Conservation (phyloP, 2,888 invertebrate species). For the Caenorhabditis sulstoni region DNA sequence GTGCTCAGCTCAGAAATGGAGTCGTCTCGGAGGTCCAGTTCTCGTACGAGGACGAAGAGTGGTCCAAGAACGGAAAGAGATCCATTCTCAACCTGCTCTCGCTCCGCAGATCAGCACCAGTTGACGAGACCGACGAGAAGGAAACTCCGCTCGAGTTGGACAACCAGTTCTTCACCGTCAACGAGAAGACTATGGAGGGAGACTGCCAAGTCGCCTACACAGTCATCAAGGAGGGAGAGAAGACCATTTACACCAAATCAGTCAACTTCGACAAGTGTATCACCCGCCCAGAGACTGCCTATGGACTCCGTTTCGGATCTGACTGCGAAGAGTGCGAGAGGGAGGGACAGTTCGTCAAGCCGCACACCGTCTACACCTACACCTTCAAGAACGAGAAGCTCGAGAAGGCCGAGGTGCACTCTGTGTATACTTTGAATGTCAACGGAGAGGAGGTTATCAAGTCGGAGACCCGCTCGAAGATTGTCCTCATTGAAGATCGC, state of each 20-base stretch:
- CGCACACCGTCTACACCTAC: constrained; percentile 64
- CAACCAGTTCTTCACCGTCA: constrained; percentile 48
- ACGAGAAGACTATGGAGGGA: constrained; percentile 75
- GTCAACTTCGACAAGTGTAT: constrained; percentile 82
- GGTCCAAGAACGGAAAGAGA: constrained; percentile 78
- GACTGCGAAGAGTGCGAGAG: constrained; percentile 62
- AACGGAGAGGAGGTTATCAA: constrained; percentile 59
- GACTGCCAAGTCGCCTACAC: constrained; percentile 73
- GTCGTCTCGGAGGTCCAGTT: constrained; percentile 72
- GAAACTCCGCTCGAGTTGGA: constrained; percentile 21
- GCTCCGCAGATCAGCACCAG: constrained; percentile 59
- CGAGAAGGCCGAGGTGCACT: constrained; percentile 54
- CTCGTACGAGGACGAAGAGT: constrained; percentile 66
- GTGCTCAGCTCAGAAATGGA: constrained; percentile 57
- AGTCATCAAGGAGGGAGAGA: constrained; percentile 48
- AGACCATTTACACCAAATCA: constrained; percentile 68
- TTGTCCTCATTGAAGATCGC: constrained; percentile 51
- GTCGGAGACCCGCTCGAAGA: constrained; percentile 51
- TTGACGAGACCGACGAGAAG: constrained; percentile 33
- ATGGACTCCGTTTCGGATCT: constrained; percentile 62
- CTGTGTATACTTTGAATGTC: constrained; percentile 57
- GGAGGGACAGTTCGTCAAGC: constrained; percentile 45
- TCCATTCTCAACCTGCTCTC: constrained; percentile 76
- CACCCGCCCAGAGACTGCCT: constrained; percentile 73
- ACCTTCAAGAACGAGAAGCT: constrained; percentile 55